phyloP scores from a whole-genome alignment of 2,888 invertebrate genomes.

The Temnothorax rugatulus region DNA sequence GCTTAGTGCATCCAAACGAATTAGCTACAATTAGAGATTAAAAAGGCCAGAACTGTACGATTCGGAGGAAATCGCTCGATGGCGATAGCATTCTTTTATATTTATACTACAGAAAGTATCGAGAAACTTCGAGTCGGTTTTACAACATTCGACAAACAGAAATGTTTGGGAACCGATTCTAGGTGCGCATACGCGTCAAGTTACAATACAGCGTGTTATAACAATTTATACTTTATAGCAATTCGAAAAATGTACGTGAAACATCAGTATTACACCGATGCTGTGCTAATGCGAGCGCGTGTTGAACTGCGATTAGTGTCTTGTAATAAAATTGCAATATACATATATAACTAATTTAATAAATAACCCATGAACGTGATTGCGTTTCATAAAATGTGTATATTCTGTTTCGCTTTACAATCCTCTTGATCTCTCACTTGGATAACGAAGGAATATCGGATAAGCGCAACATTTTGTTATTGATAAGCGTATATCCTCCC shows the following conservation, averaged over 20 bases:
- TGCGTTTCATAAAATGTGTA: slow-evolving; percentile 65
- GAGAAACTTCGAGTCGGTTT: slow-evolving; percentile 7
- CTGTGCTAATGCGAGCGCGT: slow-evolving; percentile 59
- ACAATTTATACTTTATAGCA: slow-evolving; percentile 36
- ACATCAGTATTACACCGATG: slow-evolving; percentile 36
- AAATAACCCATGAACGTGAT: slow-evolving; percentile 75
- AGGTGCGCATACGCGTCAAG: slow-evolving; percentile 1
- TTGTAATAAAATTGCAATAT: slow-evolving; percentile 81
- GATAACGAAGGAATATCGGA: slow-evolving; percentile 31
- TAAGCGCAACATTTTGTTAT: slow-evolving; percentile 35
- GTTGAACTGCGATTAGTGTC: slow-evolving; percentile 77
- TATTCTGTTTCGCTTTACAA: slow-evolving; percentile 55
- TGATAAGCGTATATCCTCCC: slow-evolving; percentile 53
- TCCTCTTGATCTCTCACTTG: slow-evolving; percentile 15
- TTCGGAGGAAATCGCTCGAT: not conserved
- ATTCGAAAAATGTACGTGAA: slow-evolving; percentile 8
- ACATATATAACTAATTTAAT: slow-evolving; percentile 75
- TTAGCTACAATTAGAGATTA: slow-evolving; percentile 8
- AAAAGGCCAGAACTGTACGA: not conserved
- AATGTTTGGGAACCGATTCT: slow-evolving; percentile 1
- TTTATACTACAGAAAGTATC: slow-evolving; percentile 26
- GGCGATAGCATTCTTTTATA: slow-evolving; percentile 43
- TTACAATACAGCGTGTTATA: slow-evolving; percentile 24
- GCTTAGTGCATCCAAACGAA: not conserved
- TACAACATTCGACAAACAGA: slow-evolving; percentile 12